Evolutionary conservation across 2,113 vertebrate genomes (phyloP).

Genomic region (Urocynchramus pylzowi): DNA sequence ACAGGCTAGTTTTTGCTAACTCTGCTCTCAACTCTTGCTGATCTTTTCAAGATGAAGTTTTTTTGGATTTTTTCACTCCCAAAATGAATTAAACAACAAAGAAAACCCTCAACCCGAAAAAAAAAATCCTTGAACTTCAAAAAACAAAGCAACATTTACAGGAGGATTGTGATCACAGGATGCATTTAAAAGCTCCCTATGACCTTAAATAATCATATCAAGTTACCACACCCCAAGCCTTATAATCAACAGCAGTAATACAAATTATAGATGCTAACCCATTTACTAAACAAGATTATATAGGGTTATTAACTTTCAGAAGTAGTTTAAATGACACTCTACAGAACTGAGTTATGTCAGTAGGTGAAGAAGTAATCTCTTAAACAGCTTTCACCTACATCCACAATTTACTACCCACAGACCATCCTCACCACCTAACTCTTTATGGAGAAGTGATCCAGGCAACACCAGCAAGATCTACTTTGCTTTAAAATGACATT

Average conservation of each 20-base stretch:
- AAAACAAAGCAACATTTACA: not conserved
- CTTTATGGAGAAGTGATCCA: not conserved
- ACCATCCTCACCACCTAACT: not conserved
- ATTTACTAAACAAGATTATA: not conserved
- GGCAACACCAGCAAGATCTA: not conserved
- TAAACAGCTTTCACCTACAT: not conserved
- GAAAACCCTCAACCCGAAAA: fast-evolving
- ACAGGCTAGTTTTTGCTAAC: not conserved
- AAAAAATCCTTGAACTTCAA: not conserved
- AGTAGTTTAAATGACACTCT: not conserved
- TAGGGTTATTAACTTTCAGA: not conserved
- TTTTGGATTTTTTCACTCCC: not conserved
- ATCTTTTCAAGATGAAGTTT: not conserved
- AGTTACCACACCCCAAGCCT: not conserved
- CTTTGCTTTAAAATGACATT: not conserved
- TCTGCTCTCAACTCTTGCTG: not conserved
- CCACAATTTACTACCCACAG: not conserved
- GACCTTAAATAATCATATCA: not conserved
- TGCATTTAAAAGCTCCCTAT: not conserved
- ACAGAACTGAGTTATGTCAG: not conserved
- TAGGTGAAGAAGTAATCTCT: not conserved
- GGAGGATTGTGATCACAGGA: not conserved
- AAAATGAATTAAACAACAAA: not conserved
- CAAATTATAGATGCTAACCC: not conserved
- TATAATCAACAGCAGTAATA: not conserved